Evolutionary conservation across 2,797 vertebrate genomes (phyloP).

Genomic region (Hypotaenidia philippensis): DNA sequence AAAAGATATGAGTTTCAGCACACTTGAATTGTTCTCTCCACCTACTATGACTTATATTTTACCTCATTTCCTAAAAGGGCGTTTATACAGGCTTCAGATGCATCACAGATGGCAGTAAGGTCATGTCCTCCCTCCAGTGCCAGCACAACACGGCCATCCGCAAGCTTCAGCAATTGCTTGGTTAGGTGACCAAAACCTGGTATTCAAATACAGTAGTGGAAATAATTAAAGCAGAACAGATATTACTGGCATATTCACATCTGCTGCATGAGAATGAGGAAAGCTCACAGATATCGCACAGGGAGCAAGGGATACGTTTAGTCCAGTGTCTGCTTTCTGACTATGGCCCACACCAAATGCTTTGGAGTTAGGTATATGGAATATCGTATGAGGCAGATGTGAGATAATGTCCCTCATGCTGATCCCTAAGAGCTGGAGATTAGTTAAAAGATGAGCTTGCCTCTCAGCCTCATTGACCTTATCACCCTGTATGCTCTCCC

Average conservation of each 20-base stretch:
- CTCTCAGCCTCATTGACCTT: neutral
- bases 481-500: neutral
- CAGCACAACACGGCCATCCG: slow-evolving; percentile 77
- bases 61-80: slow-evolving; percentile 88
- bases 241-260: neutral
- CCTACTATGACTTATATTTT: slow-evolving; percentile 48
- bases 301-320: neutral
- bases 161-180: slow-evolving; percentile 82
- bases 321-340: neutral
- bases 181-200: slow-evolving; percentile 83
- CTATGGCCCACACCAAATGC: neutral
- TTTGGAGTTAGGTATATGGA: neutral
- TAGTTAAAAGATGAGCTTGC: neutral
- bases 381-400: neutral
- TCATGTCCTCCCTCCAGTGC: slow-evolving; percentile 83
- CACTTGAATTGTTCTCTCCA: neutral
- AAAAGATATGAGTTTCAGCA: neutral
- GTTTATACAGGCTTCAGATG: slow-evolving; percentile 83
- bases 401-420: neutral
- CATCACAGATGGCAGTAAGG: slow-evolving; percentile 83
- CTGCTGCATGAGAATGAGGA: neutral
- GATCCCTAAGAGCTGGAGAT: neutral
- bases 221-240: slow-evolving; percentile 41
- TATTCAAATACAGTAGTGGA: slow-evolving; percentile 61
- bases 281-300: neutral